Evolutionary conservation across 2,797 vertebrate species (phyloP), one percentile per base, ranked within the genome.

Genomic region (Luscinia luscinia): DNA sequence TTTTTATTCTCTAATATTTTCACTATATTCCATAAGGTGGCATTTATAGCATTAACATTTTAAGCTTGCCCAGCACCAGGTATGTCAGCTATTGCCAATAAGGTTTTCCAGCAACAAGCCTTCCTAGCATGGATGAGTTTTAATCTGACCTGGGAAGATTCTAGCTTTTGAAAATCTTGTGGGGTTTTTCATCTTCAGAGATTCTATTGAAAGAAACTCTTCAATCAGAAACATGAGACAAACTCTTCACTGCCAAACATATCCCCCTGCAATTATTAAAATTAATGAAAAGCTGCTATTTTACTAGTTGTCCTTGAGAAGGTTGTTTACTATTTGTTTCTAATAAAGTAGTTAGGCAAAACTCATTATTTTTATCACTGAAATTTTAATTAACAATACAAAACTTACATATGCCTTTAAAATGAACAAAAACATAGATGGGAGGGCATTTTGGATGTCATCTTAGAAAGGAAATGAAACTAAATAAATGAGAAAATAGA

Each of bases 391-490:
- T 68, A 54, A 40, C 30, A 64, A 36, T 52, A 62, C 49, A 73
- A 84, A 76, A 49, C 20, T 74, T 55, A 80, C 1, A 51, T 13
- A 54, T 30, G 45, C 54, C 46, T 88, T 94, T 26, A 43, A 43
- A 68, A 73, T 51, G 16, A 15, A 40, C 32, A 70, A 61, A 87
- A 70, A 8, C 9, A 21, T n/a, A 48, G 28, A 48, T 28, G 3
- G 51, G 64, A 68, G 10, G 54, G 1, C 3, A 2, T 75, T 93
- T 51, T 5, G 2, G 17, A 41, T 0, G 1, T 22, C n/a, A 45
- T 64, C 66, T 81, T 80, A 54, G 28, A 70, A 79, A 45, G 15
- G 32, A 90, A 91, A 30, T 38, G 36, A 95, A 91, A 79, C 34
- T 54, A 41, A 75, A 93, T 51, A 90, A 58, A 36, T n/a, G 19